Evolutionary conservation across 2,888 invertebrate genomes (phyloP), one percentile per base, ranked within the genome.

Genomic region (Drosophila histrio): DNA sequence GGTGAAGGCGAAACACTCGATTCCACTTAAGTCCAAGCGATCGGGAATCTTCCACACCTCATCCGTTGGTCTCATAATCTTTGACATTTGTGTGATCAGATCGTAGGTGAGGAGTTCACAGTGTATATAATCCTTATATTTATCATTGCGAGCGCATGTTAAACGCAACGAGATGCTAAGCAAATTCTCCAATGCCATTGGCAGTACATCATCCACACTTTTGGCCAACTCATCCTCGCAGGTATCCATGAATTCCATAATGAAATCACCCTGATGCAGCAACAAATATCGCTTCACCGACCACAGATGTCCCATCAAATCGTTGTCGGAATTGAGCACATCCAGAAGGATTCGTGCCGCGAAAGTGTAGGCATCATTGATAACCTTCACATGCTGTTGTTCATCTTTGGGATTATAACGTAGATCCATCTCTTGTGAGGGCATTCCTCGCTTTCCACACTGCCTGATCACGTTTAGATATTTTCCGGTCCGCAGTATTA

Each of bases 381-480:
- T 97, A 11, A 96, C 95, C 72, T 93, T 94, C 91, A 89, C 89
- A 63, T 94, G 94, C 86, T 95, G 95, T 2, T 9, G 9, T 77
- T 94, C 93, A 82, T 94, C 93, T 28, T 93, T 92, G 1, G 94
- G 92, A 0, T 93, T 93, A 79, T 94, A 94, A 87, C 93, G 93
- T 3, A 92, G 75, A 32, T 86, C 66, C 84, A 94, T 93, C 0
- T 92, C 91, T 79, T 93, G 93, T 0, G 93, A 92, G 79, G 93
- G 93, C 24, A 93, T 92, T 41, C 94, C 93, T 21, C 91, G 90
- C 66, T 93, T 93, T 94, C 98, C 98, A 92, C 98, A 99, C 88
- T 98, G 97, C 56, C 97, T 94, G 50, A 99, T 97, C 13, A 99
- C 98, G 91, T 99, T 99, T 44, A 99, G 93, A 92, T 99, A 99